Evolutionary conservation across 2,888 invertebrate species (phyloP).

Genomic region (Trachelus iudaicus): DNA sequence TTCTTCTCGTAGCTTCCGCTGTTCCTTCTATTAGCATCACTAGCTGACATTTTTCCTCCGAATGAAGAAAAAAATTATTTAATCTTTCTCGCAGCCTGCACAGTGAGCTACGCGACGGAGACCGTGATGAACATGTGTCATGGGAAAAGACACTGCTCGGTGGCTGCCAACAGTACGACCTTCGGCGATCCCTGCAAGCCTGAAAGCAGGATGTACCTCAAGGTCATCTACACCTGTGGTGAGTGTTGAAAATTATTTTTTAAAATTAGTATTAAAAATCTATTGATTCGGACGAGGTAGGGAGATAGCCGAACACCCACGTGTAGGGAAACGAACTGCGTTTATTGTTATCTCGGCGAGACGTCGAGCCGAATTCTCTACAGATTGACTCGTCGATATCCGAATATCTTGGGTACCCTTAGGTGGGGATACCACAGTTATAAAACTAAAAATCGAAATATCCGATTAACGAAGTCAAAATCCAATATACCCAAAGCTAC

Average conservation of each 20-base stretch:
- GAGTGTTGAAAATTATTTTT: slow-evolving; percentile 63
- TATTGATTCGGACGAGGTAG: neutral
- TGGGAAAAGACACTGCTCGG: slow-evolving; percentile 82
- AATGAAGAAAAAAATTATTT: neutral
- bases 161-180: slow-evolving; percentile 83
- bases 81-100: slow-evolving; percentile 75
- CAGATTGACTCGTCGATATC: too few species aligned
- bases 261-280: neutral
- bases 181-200: slow-evolving; percentile 85
- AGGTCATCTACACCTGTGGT: slow-evolving; percentile 91
- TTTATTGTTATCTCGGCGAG: too few species aligned
- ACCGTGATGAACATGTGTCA: slow-evolving; percentile 89
- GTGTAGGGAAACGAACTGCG: too few species aligned
- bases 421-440: too few species aligned
- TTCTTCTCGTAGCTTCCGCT: neutral
- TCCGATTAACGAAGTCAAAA: neutral
- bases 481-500: neutral
- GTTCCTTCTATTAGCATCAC: neutral
- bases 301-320: too few species aligned
- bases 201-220: slow-evolving; percentile 84
- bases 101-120: slow-evolving; percentile 90
- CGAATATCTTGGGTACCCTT: too few species aligned
- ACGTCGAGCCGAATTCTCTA: too few species aligned
- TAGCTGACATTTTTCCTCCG: neutral
- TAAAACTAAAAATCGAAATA: too few species aligned